A percentile compares a stretch with the other conserved stretches of the same genome.
phyloP scores from a whole-genome alignment of 2,113 vertebrate species.

The Cygnus buccinator region DNA sequence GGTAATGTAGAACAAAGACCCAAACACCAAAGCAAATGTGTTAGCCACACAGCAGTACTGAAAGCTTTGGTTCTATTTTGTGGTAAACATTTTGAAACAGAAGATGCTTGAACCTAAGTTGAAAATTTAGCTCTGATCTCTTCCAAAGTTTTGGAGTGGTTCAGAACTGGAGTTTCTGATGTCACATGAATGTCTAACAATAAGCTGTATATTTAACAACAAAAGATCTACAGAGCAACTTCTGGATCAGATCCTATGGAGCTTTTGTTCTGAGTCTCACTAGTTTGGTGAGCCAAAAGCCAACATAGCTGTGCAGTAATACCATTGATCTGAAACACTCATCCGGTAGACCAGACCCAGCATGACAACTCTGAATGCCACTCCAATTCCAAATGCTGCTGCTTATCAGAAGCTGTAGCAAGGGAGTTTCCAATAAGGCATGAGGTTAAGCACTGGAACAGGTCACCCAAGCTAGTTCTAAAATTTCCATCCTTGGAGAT shows the following conservation, averaged over 20 bases:
- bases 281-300: background rate
- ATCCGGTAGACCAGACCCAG: background rate
- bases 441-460: background rate
- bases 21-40: background rate
- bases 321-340: background rate
- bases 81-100: background rate
- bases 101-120: background rate
- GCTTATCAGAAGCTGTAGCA: background rate
- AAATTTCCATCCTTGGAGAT: background rate
- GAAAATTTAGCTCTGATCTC: background rate
- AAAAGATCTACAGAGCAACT: background rate
- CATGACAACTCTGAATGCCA: background rate
- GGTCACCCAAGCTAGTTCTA: background rate
- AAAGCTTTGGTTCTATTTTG: background rate
- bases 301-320: background rate
- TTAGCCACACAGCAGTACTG: background rate
- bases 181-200: background rate
- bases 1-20: background rate
- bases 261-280: background rate
- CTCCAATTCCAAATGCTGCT: background rate
- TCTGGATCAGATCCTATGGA: background rate
- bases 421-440: background rate
- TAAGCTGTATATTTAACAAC: background rate
- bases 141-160: background rate
- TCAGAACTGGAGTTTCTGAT: background rate